These are phyloP conservation scores for Parnassius orleans DNA, from an alignment of 2,888 invertebrate genomes.

Conservation along the genomic window DNA sequence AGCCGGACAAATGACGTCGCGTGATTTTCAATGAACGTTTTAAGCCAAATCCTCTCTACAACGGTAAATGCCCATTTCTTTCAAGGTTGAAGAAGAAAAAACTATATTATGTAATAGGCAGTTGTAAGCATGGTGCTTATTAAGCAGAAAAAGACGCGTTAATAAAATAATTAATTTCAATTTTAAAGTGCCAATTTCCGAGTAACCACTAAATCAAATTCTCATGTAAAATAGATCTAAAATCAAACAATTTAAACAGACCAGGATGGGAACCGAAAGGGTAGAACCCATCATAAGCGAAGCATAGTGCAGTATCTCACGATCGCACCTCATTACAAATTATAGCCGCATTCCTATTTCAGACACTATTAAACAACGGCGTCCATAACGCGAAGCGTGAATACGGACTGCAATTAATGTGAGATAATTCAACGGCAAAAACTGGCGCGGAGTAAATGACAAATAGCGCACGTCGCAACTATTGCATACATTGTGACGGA, in stretches of 20 bases:
- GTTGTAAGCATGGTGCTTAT: no score
- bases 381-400: constrained; percentile 26
- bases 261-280: constrained; percentile 10
- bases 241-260: constrained; percentile 10
- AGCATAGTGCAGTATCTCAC: constrained; percentile 35
- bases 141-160: no score
- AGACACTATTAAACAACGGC: constrained; percentile 56
- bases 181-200: no score
- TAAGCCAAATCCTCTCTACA: no score
- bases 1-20: no score
- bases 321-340: constrained; percentile 78
- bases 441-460: constrained; percentile 58
- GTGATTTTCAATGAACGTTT: no score
- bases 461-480: constrained; percentile 45
- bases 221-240: not conserved
- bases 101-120: no score
- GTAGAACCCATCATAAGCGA: constrained; percentile 13
- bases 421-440: constrained; percentile 60
- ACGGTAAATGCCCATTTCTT: no score
- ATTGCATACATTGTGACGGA: constrained; percentile 18
- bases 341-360: constrained; percentile 76
- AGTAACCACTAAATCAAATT: no score
- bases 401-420: constrained; percentile 55
- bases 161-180: no score
- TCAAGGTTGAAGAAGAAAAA: no score